Evolutionary conservation across 2,797 vertebrate genomes (phyloP), one percentile per base, ranked within the genome.

Genomic region (Lutjanus argentimaculatus): DNA sequence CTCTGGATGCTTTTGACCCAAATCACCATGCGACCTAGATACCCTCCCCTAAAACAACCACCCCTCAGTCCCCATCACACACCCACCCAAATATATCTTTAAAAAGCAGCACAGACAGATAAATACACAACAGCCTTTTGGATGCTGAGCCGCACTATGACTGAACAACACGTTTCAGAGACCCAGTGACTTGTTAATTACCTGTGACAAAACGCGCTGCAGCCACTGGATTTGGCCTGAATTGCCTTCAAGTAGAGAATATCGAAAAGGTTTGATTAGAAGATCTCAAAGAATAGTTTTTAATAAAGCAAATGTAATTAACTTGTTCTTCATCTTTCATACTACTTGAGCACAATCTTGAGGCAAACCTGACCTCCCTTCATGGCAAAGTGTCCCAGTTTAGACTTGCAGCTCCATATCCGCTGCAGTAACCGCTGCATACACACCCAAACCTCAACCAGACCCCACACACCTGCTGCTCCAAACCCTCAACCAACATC

Each of bases 11-110:
- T 91, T 90, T 89, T 94, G 94, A 94, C 91, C 95, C 90, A 95
- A 91, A 95, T 96, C 88, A 91, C 85, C 67, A 75, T 10, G 62
- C 65, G 92, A 94, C 95, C 94, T 93, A 95, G 83, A 94, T 93
- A 86, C 53, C 61, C 76, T 65, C 72, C 79, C 84, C 69, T 46
- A 74, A 89, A 87, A 88, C 76, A 63, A 49, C 73, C 74, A 51
- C 76, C 74, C 65, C 46, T 57, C 58, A 67, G 57, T 71, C 36
- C 40, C 67, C 64, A 25, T 8, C 22, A 43, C 75, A 63, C 57
- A 52, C n/a, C 19, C 66, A 76, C 68, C 56, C 53, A 75, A 52
- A 65, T 22, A 66, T 63, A 17, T 79, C 19, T 75, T 64, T 61
- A 64, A 73, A 81, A 79, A 49, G 25, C 30, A 45, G 16, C 14